Conservation (phyloP, 2,888 invertebrate species). For the Glyphotaelius pellucidus region DNA sequence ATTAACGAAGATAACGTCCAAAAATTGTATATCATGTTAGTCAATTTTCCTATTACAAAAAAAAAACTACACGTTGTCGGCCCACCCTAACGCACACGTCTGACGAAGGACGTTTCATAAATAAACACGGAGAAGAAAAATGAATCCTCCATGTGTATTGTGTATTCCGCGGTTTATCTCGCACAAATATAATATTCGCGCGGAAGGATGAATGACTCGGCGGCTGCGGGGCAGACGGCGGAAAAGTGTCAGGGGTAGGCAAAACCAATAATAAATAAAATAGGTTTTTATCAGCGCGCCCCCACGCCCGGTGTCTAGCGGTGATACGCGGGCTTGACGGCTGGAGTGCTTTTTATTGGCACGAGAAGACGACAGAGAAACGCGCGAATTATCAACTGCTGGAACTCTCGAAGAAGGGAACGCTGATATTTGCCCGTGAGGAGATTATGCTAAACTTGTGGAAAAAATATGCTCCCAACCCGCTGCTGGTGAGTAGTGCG, state of each 20-base stretch:
- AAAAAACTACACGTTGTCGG: background rate
- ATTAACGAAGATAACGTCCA: background rate
- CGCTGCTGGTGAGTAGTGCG: background rate
- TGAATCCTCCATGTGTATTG: conserved; percentile 62
- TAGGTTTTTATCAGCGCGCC: conserved; percentile 75
- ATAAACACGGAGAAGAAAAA: conserved; percentile 65
- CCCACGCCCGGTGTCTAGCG: conserved; percentile 69
- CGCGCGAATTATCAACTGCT: conserved; percentile 52
- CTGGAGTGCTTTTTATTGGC: conserved; percentile 61
- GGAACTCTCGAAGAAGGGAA: background rate
- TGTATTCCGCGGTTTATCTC: conserved; percentile 65
- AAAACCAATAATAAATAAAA: conserved; percentile 75
- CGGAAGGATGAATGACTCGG: conserved; percentile 65
- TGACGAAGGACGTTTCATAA: conserved; percentile 56
- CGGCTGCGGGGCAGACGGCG: conserved; percentile 52
- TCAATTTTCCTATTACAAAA: background rate
- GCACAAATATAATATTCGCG: conserved; percentile 66
- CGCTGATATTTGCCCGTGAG: background rate
- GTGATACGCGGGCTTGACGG: conserved; percentile 59
- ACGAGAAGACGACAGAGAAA: conserved; percentile 43
- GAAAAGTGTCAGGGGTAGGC: conserved; percentile 50
- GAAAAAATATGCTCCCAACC: background rate
- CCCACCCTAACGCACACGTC: background rate
- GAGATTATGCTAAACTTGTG: background rate
- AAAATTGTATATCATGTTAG: background rate